phyloP scores from a whole-genome alignment of 2,888 invertebrate genomes.

The Pecten maximus region DNA sequence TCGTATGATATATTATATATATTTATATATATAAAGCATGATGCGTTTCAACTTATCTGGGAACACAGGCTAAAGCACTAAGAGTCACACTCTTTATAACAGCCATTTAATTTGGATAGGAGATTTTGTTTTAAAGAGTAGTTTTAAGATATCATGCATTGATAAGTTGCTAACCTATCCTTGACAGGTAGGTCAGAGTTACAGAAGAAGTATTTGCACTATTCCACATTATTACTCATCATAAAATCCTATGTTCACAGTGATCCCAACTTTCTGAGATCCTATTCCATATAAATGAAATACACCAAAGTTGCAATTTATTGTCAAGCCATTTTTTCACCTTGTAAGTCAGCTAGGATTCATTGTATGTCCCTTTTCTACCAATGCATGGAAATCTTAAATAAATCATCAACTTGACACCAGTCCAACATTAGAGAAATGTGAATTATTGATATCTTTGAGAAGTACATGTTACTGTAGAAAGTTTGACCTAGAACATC shows the following conservation, averaged over 20 bases:
- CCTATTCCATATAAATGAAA: not conserved
- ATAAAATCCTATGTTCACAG: no score
- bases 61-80: conserved; percentile 5
- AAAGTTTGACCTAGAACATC: not conserved
- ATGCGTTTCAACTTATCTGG: not conserved
- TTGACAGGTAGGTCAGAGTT: not conserved
- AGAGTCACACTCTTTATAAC: conserved; percentile 11
- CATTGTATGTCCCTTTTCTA: not conserved
- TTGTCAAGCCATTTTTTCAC: not conserved
- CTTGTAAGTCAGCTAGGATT: not conserved
- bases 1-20: not conserved
- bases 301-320: not conserved
- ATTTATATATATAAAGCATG: conserved; percentile 22
- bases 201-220: not conserved
- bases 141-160: conserved; percentile 16
- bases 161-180: conserved; percentile 6
- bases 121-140: conserved; percentile 27
- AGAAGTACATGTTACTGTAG: not conserved
- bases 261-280: no score
- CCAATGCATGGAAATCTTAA: not conserved
- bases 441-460: not conserved
- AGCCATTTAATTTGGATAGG: not conserved
- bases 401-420: not conserved
- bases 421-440: not conserved
- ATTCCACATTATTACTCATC: not conserved